These are phyloP conservation scores for Meloe dianella DNA, from an alignment of 2,888 invertebrate genomes.

Conservation along the genomic window DNA sequence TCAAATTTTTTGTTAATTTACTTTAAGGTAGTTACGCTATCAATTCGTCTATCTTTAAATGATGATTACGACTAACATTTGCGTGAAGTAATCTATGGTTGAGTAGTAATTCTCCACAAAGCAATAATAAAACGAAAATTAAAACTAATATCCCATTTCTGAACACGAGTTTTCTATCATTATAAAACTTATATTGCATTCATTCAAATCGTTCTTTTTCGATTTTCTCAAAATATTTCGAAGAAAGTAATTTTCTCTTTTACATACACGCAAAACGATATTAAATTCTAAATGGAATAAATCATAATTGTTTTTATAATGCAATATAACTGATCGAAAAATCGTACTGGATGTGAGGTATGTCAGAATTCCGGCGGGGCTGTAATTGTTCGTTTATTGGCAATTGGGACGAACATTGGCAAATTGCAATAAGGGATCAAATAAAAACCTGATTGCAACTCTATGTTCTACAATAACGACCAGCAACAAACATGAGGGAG, in stretches of 20 bases:
- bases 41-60: conserved; percentile 19
- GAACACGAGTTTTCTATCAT: conserved; percentile 45
- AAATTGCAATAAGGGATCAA: conserved; percentile 35
- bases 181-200: conserved; percentile 41
- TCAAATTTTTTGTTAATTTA: not conserved
- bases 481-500: conserved; percentile 49
- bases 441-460: conserved; percentile 47
- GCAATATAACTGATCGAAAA: not conserved
- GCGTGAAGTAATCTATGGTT: conserved; percentile 38
- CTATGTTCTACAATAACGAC: conserved; percentile 42
- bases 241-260: conserved; percentile 39
- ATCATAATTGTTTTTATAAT: not conserved
- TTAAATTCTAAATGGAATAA: conserved; percentile 1
- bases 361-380: not conserved
- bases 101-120: conserved; percentile 34
- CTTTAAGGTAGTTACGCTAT: not conserved
- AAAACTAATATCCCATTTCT: conserved; percentile 37
- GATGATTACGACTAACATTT: conserved; percentile 31
- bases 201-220: no score
- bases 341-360: not conserved
- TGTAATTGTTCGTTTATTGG: conserved; percentile 7
- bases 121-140: conserved; percentile 39
- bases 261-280: conserved; percentile 39
- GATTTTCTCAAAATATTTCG: conserved; percentile 34
- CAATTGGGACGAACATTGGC: conserved; percentile 9